phyloP scores from a whole-genome alignment of 2,888 invertebrate genomes.

The Oscheius myriophilus region DNA sequence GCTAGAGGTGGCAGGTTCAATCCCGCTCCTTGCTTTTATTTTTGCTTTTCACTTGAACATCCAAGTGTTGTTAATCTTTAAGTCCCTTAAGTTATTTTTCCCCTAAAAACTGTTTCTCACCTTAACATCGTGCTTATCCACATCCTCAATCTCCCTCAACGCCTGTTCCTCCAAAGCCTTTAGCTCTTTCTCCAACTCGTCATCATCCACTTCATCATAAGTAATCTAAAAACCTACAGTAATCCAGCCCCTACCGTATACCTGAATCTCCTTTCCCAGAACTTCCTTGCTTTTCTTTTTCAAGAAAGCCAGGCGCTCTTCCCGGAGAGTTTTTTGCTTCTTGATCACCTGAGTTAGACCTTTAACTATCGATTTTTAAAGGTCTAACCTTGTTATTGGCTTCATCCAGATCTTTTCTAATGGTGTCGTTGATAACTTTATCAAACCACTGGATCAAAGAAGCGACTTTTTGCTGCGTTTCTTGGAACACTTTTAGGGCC shows the following conservation, averaged over 20 bases:
- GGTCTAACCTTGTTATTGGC: constrained; percentile 20
- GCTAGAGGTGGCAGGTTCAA: too few species aligned
- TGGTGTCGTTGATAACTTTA: constrained; percentile 74
- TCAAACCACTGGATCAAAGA: constrained; percentile 75
- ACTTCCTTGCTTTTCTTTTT: constrained; percentile 70
- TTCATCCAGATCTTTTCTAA: constrained; percentile 73
- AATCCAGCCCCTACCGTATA: too few species aligned
- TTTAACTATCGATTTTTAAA: background rate
- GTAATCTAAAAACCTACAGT: constrained; percentile 52
- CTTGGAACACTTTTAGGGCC: constrained; percentile 73
- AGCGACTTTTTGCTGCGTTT: constrained; percentile 73
- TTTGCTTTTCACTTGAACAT: too few species aligned
- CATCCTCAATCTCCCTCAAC: constrained; percentile 64
- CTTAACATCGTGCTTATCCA: constrained; percentile 55
- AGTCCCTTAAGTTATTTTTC: too few species aligned
- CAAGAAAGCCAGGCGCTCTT: constrained; percentile 74
- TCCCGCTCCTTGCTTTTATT: too few species aligned
- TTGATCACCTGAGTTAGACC: constrained; percentile 63
- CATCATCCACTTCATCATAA: constrained; percentile 68
- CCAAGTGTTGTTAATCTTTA: too few species aligned
- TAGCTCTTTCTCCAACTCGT: constrained; percentile 66
- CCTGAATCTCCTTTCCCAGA: constrained; percentile 61
- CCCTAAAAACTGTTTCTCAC: too few species aligned
- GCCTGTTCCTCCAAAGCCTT: constrained; percentile 70
- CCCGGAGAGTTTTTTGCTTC: constrained; percentile 72